Evolutionary conservation across 2,797 vertebrate genomes (phyloP).

Genomic region (Erithacus rubecula): DNA sequence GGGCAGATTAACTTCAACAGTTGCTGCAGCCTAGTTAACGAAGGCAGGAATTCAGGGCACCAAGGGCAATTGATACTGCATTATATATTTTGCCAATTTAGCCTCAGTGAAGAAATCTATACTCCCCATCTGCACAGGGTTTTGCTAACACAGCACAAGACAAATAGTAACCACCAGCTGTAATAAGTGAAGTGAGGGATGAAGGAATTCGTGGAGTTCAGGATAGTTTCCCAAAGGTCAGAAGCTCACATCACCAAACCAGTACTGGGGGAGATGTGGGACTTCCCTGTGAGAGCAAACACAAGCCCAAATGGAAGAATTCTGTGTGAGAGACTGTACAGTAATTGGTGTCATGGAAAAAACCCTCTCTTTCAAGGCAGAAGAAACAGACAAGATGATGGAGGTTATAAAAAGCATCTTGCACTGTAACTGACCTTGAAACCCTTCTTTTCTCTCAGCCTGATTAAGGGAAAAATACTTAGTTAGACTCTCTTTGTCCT

Average conservation of each 20-base stretch:
- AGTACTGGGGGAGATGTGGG: neutral
- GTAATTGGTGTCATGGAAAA: constrained; percentile 34
- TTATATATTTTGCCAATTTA: constrained; percentile 66
- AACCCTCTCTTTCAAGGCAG: constrained; percentile 2
- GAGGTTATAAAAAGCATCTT: constrained; percentile 59
- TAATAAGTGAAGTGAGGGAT: constrained; percentile 47
- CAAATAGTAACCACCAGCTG: constrained; percentile 50
- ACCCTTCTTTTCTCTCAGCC: constrained; percentile 27
- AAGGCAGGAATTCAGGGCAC: constrained; percentile 46
- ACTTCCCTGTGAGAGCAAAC: constrained; percentile 39
- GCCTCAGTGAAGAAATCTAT: constrained; percentile 60
- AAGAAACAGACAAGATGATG: constrained; percentile 49
- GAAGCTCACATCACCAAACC: constrained; percentile 28
- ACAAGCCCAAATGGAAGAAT: constrained; percentile 28
- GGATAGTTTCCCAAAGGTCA: constrained; percentile 58
- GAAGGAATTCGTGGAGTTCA: constrained; percentile 54
- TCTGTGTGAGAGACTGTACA: neutral
- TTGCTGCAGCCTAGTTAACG: constrained; percentile 34
- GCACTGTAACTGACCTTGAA: constrained; percentile 60
- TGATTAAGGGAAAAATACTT: constrained; percentile 64
- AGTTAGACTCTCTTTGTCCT: constrained; percentile 55
- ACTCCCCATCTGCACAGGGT: constrained; percentile 44
- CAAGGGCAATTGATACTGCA: constrained; percentile 57
- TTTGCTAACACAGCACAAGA: constrained; percentile 63
- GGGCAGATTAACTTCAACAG: constrained; percentile 2